These are phyloP conservation scores for Perccottus glenii DNA, from an alignment of 2,113 vertebrate species.

Conservation along the genomic window DNA sequence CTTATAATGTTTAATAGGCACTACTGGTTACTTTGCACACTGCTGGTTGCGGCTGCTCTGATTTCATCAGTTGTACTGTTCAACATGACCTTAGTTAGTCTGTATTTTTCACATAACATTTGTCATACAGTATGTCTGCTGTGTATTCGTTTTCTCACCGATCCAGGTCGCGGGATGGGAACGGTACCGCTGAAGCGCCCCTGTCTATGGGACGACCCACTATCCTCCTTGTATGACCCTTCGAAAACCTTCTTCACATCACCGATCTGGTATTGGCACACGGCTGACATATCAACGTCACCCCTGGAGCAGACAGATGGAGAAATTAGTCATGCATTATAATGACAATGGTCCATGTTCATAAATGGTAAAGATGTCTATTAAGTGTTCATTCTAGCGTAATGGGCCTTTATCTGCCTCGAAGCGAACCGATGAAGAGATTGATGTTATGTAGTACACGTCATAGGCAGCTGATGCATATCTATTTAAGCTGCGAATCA, in stretches of 20 bases:
- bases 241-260: slow-evolving; percentile 91
- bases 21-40: no score
- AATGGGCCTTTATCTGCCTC: not conserved
- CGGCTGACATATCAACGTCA: slow-evolving; percentile 89
- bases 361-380: not conserved
- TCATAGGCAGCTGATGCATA: slow-evolving; percentile 31
- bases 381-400: not conserved
- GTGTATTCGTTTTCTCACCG: slow-evolving; percentile 80
- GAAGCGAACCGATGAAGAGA: slow-evolving; percentile 15
- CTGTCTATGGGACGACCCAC: slow-evolving; percentile 90
- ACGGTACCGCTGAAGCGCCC: slow-evolving; percentile 83
- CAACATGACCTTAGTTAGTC: no score
- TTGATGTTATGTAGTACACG: slow-evolving; percentile 16
- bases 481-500: slow-evolving; percentile 28
- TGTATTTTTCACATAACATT: not conserved
- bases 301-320: slow-evolving; percentile 80
- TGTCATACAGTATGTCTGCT: not conserved
- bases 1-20: no score
- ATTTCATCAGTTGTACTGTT: no score
- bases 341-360: slow-evolving; percentile 1
- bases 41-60: no score
- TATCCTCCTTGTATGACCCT: slow-evolving; percentile 92
- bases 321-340: slow-evolving; percentile 34
- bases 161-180: slow-evolving; percentile 86
- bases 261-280: slow-evolving; percentile 89